Percentiles rank a stretch among this genome's conserved stretches.
These are phyloP conservation scores for Lycodopsis pacificus DNA, from an alignment of 2,797 vertebrate genomes.

Conservation along the genomic window DNA sequence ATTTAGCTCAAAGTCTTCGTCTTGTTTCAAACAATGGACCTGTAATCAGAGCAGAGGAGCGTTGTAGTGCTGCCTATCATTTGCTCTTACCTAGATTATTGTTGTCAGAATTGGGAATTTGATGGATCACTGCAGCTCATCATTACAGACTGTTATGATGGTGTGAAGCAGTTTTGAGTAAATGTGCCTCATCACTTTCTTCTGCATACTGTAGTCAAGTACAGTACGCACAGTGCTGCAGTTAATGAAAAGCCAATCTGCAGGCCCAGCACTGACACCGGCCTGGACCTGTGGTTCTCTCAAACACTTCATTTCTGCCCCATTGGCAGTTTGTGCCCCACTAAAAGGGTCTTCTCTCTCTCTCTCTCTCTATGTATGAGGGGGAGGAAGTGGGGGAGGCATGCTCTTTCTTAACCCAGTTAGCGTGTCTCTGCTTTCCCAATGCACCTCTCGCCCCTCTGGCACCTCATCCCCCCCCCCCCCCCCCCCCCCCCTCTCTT, in stretches of 20 bases:
- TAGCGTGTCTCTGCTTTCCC: slow-evolving; percentile 71
- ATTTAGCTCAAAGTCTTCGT: no score
- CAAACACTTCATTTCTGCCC: slow-evolving; percentile 79
- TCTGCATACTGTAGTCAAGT: slow-evolving; percentile 35
- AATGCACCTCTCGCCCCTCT: slow-evolving; percentile 70
- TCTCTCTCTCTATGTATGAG: slow-evolving; percentile 31
- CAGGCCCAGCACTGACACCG: slow-evolving; percentile 63
- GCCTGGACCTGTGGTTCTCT: slow-evolving; percentile 65
- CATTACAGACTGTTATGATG: not conserved
- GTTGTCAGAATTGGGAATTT: not conserved
- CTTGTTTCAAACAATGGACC: no score
- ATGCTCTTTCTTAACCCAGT: slow-evolving; percentile 83
- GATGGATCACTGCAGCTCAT: slow-evolving; percentile 3
- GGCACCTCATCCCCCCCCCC: slow-evolving; percentile 21
- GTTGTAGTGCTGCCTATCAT: not conserved
- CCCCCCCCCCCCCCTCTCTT: slow-evolving; percentile 29
- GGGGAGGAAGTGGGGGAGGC: slow-evolving; percentile 11
- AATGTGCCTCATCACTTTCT: slow-evolving; percentile 32
- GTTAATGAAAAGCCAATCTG: slow-evolving; percentile 80
- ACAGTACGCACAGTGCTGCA: slow-evolving; percentile 44
- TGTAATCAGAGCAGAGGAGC: no score
- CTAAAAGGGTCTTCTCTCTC: slow-evolving; percentile 76
- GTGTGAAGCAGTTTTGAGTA: not conserved
- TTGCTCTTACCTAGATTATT: not conserved
- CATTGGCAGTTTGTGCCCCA: slow-evolving; percentile 77